phyloP scores from a whole-genome alignment of 2,113 vertebrate genomes.

The Setophaga coronata region DNA sequence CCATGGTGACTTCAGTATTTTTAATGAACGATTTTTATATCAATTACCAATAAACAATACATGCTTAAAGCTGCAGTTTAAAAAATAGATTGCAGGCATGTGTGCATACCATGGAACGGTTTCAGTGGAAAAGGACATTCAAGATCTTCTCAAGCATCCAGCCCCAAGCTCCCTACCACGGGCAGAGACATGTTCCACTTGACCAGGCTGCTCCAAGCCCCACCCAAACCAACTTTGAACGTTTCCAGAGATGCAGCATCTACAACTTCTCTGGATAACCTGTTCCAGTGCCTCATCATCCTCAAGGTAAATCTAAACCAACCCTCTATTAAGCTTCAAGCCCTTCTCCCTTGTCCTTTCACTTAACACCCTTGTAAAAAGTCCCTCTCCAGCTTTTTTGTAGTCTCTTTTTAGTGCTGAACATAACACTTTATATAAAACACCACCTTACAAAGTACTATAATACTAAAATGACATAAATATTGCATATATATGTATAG shows the following conservation, averaged over 20 bases:
- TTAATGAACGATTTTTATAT: not conserved
- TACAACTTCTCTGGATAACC: not conserved
- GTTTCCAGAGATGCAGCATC: not conserved
- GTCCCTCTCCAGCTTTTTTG: not conserved
- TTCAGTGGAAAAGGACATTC: not conserved
- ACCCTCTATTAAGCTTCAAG: not conserved
- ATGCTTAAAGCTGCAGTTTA: not conserved
- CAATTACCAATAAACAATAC: not conserved
- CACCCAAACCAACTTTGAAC: not conserved
- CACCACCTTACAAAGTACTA: not conserved
- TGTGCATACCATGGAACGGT: rapidly evolving
- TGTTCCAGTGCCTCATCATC: not conserved
- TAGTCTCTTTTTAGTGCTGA: not conserved
- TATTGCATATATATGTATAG: not conserved
- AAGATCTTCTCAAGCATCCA: not conserved
- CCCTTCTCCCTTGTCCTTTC: not conserved
- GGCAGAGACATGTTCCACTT: not conserved
- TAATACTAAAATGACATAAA: not conserved
- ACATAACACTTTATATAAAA: not conserved
- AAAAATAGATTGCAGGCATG: not conserved
- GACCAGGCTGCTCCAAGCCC: not conserved
- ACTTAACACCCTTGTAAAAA: not conserved
- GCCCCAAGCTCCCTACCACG: not conserved
- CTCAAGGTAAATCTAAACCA: not conserved
- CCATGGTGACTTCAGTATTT: not conserved